Base-by-base conservation (phyloP, 2,797 vertebrate species). In the Pipistrellus pygmaeus region DNA sequence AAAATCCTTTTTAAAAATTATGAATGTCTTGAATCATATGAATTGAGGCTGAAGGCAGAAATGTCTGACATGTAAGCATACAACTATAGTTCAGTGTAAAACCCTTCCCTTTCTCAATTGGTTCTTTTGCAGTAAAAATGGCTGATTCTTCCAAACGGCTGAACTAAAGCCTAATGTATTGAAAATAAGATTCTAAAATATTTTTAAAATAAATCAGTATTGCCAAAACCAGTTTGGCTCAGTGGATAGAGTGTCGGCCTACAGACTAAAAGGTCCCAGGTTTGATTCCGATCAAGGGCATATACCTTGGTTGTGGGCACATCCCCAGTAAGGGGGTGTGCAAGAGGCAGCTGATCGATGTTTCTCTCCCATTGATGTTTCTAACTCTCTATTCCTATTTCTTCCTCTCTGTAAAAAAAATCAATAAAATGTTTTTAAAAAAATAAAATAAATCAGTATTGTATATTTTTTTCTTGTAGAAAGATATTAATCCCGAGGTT, bases 391-490 rank as follows among this genome's bases (percentile, higher is more conserved):
- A 44, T 44, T 11, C 44, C 44, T 44, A 9, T 11, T 10, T 44
- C 44, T 44, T 44, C 44, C 44, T 44, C 44, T 44, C 44, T 44
- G 44, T 44, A 44, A 44, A 44, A 44, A 44, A 44, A 9, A 44
- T 44, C 44, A 44, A 44, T 51, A 66, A 68, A 35, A 68, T 68
- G 20, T 23, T 76, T 32, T 32, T 71, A 48, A 35, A 53, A 92
- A 93, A 93, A 86, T 78, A 48, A 35, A 53, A 92, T 85, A 93
- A 93, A 86, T 83, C 41, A 44, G 10, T 44, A 80, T 46, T 85
- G n/a, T 11, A 82, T 30, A 69, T 41, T 75, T 77, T 93, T 71
- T 88, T 91, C 72, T 92, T 80, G 2, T 21, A 85, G 83, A 75
- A 90, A 96, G 62, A 85, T 1, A 89, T 68, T 30, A 82, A 25